Percentiles rank a stretch among this genome's conserved stretches.
phyloP scores from a whole-genome alignment of 2,797 vertebrate genomes.

The Pseudomugil gertrudae region DNA sequence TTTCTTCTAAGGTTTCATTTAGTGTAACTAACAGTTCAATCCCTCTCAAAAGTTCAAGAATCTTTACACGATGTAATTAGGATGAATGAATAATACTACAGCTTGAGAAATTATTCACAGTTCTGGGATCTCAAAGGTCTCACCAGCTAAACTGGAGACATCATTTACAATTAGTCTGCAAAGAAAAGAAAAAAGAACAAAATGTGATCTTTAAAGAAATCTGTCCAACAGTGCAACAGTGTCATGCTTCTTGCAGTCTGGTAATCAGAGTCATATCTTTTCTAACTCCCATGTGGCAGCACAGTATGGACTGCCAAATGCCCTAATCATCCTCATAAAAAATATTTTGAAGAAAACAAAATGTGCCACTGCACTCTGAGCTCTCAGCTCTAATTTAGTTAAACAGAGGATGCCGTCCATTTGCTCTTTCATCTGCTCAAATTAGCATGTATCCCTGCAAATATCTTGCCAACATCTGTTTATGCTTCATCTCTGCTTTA shows the following conservation, averaged over 20 bases:
- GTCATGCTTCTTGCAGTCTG: slow-evolving; percentile 9
- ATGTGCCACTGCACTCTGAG: not conserved
- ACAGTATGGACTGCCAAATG: slow-evolving; percentile 1
- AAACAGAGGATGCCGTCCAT: slow-evolving; percentile 28
- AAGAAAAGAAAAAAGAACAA: slow-evolving; percentile 24
- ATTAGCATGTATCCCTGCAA: slow-evolving; percentile 11
- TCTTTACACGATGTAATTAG: slow-evolving; percentile 4
- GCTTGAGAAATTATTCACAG: slow-evolving; percentile 35
- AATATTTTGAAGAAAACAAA: not conserved
- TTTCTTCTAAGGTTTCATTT: slow-evolving; percentile 33
- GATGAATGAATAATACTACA: slow-evolving; percentile 15
- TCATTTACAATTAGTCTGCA: slow-evolving; percentile 39
- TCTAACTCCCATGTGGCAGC: not conserved
- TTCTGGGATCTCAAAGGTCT: slow-evolving; percentile 33
- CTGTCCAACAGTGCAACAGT: slow-evolving; percentile 3
- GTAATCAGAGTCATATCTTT: slow-evolving; percentile 9
- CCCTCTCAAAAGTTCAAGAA: slow-evolving; percentile 7
- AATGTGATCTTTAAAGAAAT: slow-evolving; percentile 12
- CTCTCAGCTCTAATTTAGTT: slow-evolving; percentile 21
- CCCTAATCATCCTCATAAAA: slow-evolving; percentile 16
- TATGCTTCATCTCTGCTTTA: slow-evolving; percentile 3
- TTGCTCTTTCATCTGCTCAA: slow-evolving; percentile 32
- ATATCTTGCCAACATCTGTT: slow-evolving; percentile 20
- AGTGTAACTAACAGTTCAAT: not conserved
- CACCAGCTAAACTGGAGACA: slow-evolving; percentile 30